A percentile compares a stretch with the other conserved stretches of the same genome.
Evolutionary conservation across 2,888 invertebrate genomes (phyloP).

Genomic region (Tetheella fluctuosa): DNA sequence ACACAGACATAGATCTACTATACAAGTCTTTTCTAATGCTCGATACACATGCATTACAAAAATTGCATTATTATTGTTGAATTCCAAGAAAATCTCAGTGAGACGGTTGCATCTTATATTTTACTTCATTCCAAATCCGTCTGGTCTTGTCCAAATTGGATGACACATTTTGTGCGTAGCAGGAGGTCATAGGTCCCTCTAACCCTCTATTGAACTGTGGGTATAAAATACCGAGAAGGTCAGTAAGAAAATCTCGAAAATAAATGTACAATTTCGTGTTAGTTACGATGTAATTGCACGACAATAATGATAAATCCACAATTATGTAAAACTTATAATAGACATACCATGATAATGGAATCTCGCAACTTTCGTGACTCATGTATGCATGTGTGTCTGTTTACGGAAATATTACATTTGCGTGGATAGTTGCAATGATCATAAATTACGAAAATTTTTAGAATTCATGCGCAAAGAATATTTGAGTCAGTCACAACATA

Average conservation of each 20-base stretch:
- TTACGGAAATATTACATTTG: background rate
- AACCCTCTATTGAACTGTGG: constrained; percentile 42
- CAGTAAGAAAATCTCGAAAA: too few relatives aligned
- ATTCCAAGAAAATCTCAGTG: constrained; percentile 47
- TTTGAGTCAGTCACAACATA: background rate
- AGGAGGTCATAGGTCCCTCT: constrained; percentile 46
- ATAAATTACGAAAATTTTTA: background rate
- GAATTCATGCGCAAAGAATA: background rate
- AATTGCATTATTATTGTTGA: background rate
- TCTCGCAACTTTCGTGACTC: background rate
- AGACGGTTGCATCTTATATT: constrained; percentile 36
- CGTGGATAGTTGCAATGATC: background rate
- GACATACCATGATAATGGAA: background rate
- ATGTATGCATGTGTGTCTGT: background rate
- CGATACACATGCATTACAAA: background rate
- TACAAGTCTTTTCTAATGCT: too few relatives aligned
- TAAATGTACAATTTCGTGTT: too few relatives aligned
- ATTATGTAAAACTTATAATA: too few relatives aligned
- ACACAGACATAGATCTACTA: too few relatives aligned
- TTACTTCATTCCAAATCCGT: constrained; percentile 32
- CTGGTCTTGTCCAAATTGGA: constrained; percentile 56
- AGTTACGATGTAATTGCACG: background rate
- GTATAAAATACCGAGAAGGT: background rate
- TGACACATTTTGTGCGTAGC: constrained; percentile 69
- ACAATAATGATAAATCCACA: too few relatives aligned